A percentile compares a stretch with the other conserved stretches of the same genome.
phyloP scores from a whole-genome alignment of 2,113 vertebrate genomes.

The sheep (Ovis aries) region ARS-UI_Ramb_v3.0 NC_056054.1:74149501-74150000 shows the following conservation, averaged over 20 bases:
- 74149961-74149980: slow-evolving; percentile 59
- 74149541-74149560: slow-evolving; percentile 78
- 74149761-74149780: slow-evolving; percentile 68
- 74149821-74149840: slow-evolving; percentile 60
- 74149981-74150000: slow-evolving; percentile 62
- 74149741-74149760: slow-evolving; percentile 75
- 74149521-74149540: slow-evolving; percentile 73
- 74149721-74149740: slow-evolving; percentile 72
- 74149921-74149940: slow-evolving; percentile 61
- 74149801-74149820: slow-evolving; percentile 28
- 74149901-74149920: slow-evolving; percentile 59
- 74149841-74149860: slow-evolving; percentile 36
- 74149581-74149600: slow-evolving; percentile 75
- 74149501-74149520: not conserved
- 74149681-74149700: slow-evolving; percentile 82
- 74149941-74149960: slow-evolving; percentile 65
- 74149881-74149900: slow-evolving; percentile 10
- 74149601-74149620: slow-evolving; percentile 81
- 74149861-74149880: slow-evolving; percentile 34
- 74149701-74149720: slow-evolving; percentile 77
- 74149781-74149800: slow-evolving; percentile 43
- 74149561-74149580: slow-evolving; percentile 81
- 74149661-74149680: slow-evolving; percentile 79
- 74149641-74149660: slow-evolving; percentile 85
- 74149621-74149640: slow-evolving; percentile 84